phyloP scores from a whole-genome alignment of 2,888 invertebrate genomes.

The Sinohyriopsis cumingii region DNA sequence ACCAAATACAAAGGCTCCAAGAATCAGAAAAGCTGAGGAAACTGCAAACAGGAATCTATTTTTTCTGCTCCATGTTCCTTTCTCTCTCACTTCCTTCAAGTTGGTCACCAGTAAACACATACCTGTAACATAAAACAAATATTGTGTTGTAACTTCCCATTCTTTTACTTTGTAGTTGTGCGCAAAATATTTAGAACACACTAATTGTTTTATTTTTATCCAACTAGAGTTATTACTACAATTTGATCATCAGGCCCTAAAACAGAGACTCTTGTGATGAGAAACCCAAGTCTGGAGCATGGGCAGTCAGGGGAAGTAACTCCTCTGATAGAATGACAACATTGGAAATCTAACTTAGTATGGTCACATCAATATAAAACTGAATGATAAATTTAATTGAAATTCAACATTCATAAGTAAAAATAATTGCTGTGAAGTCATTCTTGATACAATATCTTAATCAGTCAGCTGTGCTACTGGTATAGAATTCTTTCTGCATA shows the following conservation, averaged over 20 bases:
- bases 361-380: too few relatives aligned
- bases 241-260: background rate
- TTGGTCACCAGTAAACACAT: conserved; percentile 65
- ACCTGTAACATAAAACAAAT: conserved; percentile 51
- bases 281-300: too few relatives aligned
- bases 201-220: background rate
- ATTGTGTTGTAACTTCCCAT: background rate
- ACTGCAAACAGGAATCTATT: conserved; percentile 41
- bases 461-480: too few relatives aligned
- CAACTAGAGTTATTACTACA: background rate
- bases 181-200: background rate
- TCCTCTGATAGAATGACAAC: too few relatives aligned
- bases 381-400: too few relatives aligned
- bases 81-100: conserved; percentile 34
- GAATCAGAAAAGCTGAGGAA: conserved; percentile 57
- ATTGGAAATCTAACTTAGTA: too few relatives aligned
- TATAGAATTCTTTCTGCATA: too few relatives aligned
- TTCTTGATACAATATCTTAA: too few relatives aligned
- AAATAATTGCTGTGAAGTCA: too few relatives aligned
- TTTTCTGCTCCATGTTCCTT: conserved; percentile 30
- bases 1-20: conserved; percentile 71
- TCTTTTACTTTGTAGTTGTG: background rate
- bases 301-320: too few relatives aligned
- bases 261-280: too few relatives aligned
- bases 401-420: too few relatives aligned